These are phyloP conservation scores for Zaprionus ornatus DNA, from an alignment of 1,140 invertebrate genomes.

Conservation along the genomic window DNA sequence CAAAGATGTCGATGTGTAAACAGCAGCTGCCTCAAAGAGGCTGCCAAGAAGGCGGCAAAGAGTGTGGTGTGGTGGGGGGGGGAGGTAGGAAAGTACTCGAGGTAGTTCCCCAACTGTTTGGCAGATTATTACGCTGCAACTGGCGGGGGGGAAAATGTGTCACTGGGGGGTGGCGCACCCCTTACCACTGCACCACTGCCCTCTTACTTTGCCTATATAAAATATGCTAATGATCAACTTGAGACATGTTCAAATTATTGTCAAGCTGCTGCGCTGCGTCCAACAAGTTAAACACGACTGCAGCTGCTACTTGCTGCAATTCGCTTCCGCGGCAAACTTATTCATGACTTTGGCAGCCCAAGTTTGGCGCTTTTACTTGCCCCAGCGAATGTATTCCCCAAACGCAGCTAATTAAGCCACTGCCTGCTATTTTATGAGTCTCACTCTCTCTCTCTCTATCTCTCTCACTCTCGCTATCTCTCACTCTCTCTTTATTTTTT, in stretches of 20 bases:
- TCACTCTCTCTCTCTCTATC: neutral
- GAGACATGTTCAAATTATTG: slow-evolving; percentile 80
- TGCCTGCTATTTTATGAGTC: slow-evolving; percentile 58
- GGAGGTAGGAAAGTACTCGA: neutral
- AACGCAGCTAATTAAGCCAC: slow-evolving; percentile 66
- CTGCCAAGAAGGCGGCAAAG: neutral
- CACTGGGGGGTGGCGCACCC: slow-evolving; percentile 25
- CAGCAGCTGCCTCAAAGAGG: slow-evolving; percentile 38
- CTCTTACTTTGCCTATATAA: slow-evolving; percentile 62
- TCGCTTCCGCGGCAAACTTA: slow-evolving; percentile 23
- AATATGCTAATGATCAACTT: slow-evolving; percentile 83
- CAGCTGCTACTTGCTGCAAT: slow-evolving; percentile 40
- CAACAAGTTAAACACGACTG: slow-evolving; percentile 43
- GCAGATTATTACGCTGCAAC: slow-evolving; percentile 27
- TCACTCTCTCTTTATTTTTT: neutral
- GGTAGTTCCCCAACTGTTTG: slow-evolving; percentile 7
- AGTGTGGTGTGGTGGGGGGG: too few relatives aligned
- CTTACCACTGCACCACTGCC: neutral
- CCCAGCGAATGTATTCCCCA: neutral
- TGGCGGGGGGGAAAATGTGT: slow-evolving; percentile 41
- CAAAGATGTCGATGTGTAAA: slow-evolving; percentile 72
- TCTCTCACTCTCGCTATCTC: too few relatives aligned
- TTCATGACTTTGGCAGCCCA: slow-evolving; percentile 35
- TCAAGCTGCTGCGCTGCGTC: slow-evolving; percentile 52
- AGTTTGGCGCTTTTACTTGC: neutral